phyloP scores from a whole-genome alignment of 2,888 invertebrate genomes.

The Phyto melanocephala region DNA sequence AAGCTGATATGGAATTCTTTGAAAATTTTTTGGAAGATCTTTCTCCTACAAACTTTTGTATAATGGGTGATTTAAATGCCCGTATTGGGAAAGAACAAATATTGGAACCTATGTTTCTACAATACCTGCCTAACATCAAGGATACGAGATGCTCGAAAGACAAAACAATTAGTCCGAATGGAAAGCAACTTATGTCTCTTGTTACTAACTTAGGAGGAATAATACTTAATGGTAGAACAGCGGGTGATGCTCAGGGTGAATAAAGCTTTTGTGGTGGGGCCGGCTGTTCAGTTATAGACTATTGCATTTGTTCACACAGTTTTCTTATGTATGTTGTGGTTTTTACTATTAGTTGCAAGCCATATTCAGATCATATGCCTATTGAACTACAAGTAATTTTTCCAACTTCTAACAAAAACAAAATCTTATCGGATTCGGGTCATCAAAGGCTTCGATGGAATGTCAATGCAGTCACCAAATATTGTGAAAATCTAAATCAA shows the following conservation, averaged over 20 bases:
- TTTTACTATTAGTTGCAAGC: not conserved
- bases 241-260: not conserved
- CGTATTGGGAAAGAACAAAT: slow-evolving; percentile 13
- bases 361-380: not conserved
- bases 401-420: not conserved
- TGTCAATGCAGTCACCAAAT: no score
- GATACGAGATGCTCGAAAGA: not conserved
- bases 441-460: no score
- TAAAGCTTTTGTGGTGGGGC: not conserved
- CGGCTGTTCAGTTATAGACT: not conserved
- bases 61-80: slow-evolving; percentile 22
- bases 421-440: no score
- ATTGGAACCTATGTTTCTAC: not conserved
- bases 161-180: not conserved
- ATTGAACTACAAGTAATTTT: not conserved
- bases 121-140: not conserved
- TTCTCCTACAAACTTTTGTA: not conserved
- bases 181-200: not conserved
- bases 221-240: not conserved
- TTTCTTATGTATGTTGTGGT: not conserved
- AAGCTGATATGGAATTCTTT: not conserved
- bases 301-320: not conserved
- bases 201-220: not conserved
- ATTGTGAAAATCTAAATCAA: no score
- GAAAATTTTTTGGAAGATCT: not conserved